Base-by-base conservation (phyloP, 2,888 invertebrate genomes). In the Dyspetes luteomarginatus region DNA sequence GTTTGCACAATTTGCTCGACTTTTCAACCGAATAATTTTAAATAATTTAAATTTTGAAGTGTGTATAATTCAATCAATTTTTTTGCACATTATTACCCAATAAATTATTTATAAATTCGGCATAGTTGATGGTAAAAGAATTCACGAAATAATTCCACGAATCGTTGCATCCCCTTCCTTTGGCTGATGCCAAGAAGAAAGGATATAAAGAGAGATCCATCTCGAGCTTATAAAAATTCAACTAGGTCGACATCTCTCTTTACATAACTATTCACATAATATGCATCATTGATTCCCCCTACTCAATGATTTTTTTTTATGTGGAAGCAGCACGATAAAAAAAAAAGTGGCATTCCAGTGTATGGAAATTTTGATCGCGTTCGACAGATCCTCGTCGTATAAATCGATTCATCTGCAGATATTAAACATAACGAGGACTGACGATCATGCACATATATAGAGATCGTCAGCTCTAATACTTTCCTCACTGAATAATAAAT, bases 301-400 rank as follows among this genome's bases (percentile, higher is more conserved):
- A 36, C 30, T 7, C 19, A 36, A 36, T 2, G 7, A 36, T 36
- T 36, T 36, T n/a, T n/a, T n/a, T n/a, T n/a, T n/a, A n/a, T n/a
- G n/a, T n/a, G n/a, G n/a, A n/a, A n/a, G n/a, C n/a, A n/a, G n/a
- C n/a, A n/a, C n/a, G n/a, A 36, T 36, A 36, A 36, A 36, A 36
- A 36, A 7, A n/a, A n/a, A n/a, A n/a, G n/a, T n/a, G n/a, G n/a
- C 36, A 12, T 12, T 36, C n/a, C 26, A 26, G 26, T 5, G 50
- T 56, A 26, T 56, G 48, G n/a, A 48, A 64, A 24, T 64, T 26
- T 26, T 60, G 1, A 24, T 48, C 7, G 28, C 45, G 26, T 9
- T 12, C 64, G 45, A 64, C 43, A 64, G 64, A 15, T 64, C 36
- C 15, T 48, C 24, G 9, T 56, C 56, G 12, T 12, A 64, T 15